Percentiles rank a stretch among this genome's conserved stretches.
Conservation (phyloP, 1,140 invertebrate genomes). For the Cryptotermes secundus region DNA sequence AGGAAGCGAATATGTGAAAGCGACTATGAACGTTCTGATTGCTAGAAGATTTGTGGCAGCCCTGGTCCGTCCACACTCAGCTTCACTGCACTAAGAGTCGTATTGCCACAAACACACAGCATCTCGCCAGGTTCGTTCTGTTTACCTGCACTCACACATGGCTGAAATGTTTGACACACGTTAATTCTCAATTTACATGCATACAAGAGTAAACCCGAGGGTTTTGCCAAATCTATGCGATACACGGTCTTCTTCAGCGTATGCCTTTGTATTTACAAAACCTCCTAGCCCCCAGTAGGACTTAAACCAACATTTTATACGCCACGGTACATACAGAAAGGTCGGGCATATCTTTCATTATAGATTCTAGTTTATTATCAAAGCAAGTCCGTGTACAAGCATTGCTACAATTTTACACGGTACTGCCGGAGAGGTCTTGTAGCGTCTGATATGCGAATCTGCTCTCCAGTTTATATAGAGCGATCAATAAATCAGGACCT, state of each 20-base stretch:
- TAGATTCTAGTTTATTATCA: background rate
- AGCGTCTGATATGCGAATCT: background rate
- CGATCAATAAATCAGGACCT: background rate
- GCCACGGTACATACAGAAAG: background rate
- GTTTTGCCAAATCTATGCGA: background rate
- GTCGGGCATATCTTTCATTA: background rate
- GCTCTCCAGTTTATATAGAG: background rate
- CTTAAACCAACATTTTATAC: constrained; percentile 1
- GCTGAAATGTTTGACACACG: background rate
- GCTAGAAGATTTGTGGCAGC: too few relatives aligned
- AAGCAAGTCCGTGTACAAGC: background rate
- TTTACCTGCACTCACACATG: background rate
- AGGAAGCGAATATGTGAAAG: too few relatives aligned
- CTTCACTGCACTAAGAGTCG: background rate
- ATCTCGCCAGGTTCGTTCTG: background rate
- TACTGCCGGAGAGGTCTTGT: too few relatives aligned
- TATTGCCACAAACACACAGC: background rate
- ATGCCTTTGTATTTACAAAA: background rate
- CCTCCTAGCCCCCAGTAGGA: background rate
- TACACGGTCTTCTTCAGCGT: background rate
- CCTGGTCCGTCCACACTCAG: background rate
- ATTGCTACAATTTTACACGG: background rate
- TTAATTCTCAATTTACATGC: constrained; percentile 1
- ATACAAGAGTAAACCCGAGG: background rate
- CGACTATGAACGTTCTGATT: too few relatives aligned